Evolutionary conservation across 2,888 invertebrate genomes (phyloP).

Genomic region (Synanthedon formicaeformis): DNA sequence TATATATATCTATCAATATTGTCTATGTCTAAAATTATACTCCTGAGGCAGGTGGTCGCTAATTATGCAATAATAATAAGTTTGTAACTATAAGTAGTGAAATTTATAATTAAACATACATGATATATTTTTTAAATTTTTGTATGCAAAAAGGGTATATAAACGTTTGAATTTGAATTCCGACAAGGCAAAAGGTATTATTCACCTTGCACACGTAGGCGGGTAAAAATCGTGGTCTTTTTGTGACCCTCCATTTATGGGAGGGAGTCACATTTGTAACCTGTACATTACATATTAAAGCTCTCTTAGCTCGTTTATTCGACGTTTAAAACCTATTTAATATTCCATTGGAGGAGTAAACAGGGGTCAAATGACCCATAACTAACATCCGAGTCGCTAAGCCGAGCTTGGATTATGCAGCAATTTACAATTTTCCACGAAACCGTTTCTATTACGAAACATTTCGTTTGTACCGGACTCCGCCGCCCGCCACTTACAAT

Average conservation of each 20-base stretch:
- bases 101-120: too few species aligned
- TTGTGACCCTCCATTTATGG: not conserved
- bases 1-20: too few species aligned
- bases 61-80: too few species aligned
- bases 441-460: slow-evolving; percentile 14
- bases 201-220: not conserved
- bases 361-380: slow-evolving; percentile 51
- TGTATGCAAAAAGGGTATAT: too few species aligned
- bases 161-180: not conserved
- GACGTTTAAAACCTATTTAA: slow-evolving; percentile 29
- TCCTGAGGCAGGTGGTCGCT: too few species aligned
- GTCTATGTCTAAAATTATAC: too few species aligned
- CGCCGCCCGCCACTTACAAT: slow-evolving; percentile 17
- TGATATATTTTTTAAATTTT: too few species aligned
- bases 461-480: slow-evolving; percentile 7
- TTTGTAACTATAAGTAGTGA: too few species aligned
- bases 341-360: slow-evolving; percentile 41
- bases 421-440: slow-evolving; percentile 53
- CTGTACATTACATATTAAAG: slow-evolving; percentile 7
- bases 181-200: not conserved
- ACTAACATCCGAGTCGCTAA: slow-evolving; percentile 27
- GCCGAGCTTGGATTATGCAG: slow-evolving; percentile 29
- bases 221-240: not conserved
- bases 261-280: not conserved
- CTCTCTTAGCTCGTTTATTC: slow-evolving; percentile 14